Evolutionary conservation across 2,797 vertebrate genomes (phyloP), one percentile per base, ranked within the genome.

Genomic region (Arrhamphus sclerolepis): DNA sequence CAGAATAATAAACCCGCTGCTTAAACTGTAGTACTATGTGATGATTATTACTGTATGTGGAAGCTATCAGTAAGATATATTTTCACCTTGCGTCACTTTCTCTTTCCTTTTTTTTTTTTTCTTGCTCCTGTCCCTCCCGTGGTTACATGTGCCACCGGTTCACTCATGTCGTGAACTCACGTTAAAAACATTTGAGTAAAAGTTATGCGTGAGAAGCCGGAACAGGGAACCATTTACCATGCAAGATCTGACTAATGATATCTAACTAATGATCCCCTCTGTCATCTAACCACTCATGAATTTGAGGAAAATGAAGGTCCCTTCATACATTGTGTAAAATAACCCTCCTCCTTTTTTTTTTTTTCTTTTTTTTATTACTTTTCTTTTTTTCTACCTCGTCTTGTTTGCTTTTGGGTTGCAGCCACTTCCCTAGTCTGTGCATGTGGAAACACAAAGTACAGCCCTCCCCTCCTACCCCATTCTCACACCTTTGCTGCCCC

Each of bases 281-380:
- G 75, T 89, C 78, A 80, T 77, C 81, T 76, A 38, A 38, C 34
- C 34, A 38, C 11, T 10, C 31, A 3, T 34, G 72, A 86, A 80
- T 84, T 82, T 62, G 65, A 77, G 44, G 18, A 72, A 72, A 75
- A 83, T 80, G 69, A 55, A 75, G 72, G 56, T 77, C 68, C 73
- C 77, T 75, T 77, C 72, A 64, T 66, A 76, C 84, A 83, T 78
- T 65, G 62, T 86, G 76, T 88, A 85, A 90, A 90, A 82, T 87
- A 70, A 74, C 82, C n/a, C n/a, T n/a, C n/a, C 82, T 87, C 88
- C 72, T 86, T 77, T 78, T 66, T 49, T 44, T 10, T 10, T 9
- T n/a, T 40, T 8, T 7, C 49, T 18, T 11, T 34, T 54, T 51
- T 38, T 41, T 16, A 18, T 11, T 31, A 4, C 2, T 26, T 0